phyloP scores from a whole-genome alignment of 2,113 vertebrate genomes.

The Calyptomena viridis region DNA sequence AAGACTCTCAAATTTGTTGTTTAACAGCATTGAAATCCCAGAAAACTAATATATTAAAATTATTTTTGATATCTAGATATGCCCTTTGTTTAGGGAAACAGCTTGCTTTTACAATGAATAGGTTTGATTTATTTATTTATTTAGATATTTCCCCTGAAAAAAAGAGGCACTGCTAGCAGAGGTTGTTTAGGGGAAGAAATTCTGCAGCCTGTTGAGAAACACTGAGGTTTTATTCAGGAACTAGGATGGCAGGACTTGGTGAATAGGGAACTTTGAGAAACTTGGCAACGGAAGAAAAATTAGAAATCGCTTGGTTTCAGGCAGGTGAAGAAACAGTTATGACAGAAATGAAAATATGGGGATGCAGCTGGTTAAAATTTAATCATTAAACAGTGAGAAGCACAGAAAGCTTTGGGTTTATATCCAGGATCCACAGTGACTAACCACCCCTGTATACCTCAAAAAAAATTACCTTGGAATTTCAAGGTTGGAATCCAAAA shows the following conservation, averaged over 20 bases:
- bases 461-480: not conserved
- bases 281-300: slow-evolving; percentile 33
- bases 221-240: slow-evolving; percentile 49
- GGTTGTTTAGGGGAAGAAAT: slow-evolving; percentile 32
- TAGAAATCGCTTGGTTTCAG: slow-evolving; percentile 31
- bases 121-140: not conserved
- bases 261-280: slow-evolving; percentile 20
- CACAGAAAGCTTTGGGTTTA: not conserved
- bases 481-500: not conserved
- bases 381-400: not conserved
- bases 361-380: not conserved
- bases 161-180: not conserved
- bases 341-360: not conserved
- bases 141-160: not conserved
- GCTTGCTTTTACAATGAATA: fast-evolving
- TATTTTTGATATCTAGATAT: not conserved
- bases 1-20: not conserved
- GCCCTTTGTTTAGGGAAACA: not conserved
- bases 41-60: not conserved
- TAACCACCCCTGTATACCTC: not conserved
- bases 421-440: not conserved
- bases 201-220: slow-evolving; percentile 43
- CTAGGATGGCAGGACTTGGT: not conserved
- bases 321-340: slow-evolving; percentile 22
- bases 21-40: not conserved